Evolutionary conservation across 64 coral and sea anemone genomes (phyloP), one percentile per base, ranked within the genome.

Genomic region (Exaiptasia diaphana): DNA sequence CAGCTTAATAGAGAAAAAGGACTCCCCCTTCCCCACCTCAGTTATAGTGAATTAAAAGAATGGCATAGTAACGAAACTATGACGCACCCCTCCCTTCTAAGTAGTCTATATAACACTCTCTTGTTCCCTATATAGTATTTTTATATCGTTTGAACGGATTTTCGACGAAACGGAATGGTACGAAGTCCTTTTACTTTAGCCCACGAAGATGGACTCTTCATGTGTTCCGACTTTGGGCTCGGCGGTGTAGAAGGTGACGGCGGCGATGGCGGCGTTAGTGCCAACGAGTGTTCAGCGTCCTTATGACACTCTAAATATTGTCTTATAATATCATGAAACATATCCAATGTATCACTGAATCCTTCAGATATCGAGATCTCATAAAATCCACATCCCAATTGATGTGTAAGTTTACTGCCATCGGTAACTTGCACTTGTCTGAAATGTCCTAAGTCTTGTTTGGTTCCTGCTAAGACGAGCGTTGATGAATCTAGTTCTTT

Each of bases 351-450:
- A 21, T 94, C 91, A 10, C 68, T 65, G 14, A 75, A 94, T 26
- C 79, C 81, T 37, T 94, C 91, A 7, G 87, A 83, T 46, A 79
- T 89, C 4, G 91, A 89, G 39, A 94, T 94, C 76, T 94, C 86
- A 29, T 79, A 84, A 57, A 94, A 94, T 3, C 86, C 82, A 17
- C 91, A 94, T 32, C 85, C 83, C 1, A 94, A 74, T 44, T 88
- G 80, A 36, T 94, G 81, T 4, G 86, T 78, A 0, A 94, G 64
- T 32, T 70, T 77, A 1, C 53, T 45, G 6, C 85, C 91, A 59
- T 94, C 91, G 12, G 81, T 83, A 11, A 89, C 86, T 28, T 76
- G 86, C 0, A 94, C 91, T 38, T 71, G 43, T 32, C 91, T 75
- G 35, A 89, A 88, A 65, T 94, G 91, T 64, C 89, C 87, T 5